phyloP scores from a whole-genome alignment of 2,888 invertebrate genomes.

The Dolichopus griseipennis region DNA sequence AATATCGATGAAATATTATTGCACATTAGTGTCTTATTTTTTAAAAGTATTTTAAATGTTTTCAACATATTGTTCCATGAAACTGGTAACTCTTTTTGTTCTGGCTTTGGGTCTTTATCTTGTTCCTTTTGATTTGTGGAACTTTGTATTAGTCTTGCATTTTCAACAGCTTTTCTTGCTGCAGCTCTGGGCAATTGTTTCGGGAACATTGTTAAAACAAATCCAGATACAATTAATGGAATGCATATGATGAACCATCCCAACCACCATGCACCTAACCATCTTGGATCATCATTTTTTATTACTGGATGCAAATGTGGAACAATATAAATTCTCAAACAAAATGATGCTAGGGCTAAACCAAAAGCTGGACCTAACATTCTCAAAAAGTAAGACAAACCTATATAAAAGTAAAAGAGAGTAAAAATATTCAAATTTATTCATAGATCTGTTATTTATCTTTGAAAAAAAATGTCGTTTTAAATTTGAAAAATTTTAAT shows the following conservation, averaged over 20 bases:
- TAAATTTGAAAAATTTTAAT: no score
- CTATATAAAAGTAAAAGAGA: conserved; percentile 32
- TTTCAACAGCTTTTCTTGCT: conserved; percentile 46
- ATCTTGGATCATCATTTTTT: conserved; percentile 58
- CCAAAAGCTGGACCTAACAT: conserved; percentile 63
- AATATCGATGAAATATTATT: conserved; percentile 66
- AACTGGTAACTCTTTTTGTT: conserved; percentile 34
- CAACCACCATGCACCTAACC: conserved; percentile 80
- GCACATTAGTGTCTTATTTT: conserved; percentile 59
- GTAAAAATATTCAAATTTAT: no score
- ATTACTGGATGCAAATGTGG: conserved; percentile 57
- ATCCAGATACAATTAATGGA: conserved; percentile 51
- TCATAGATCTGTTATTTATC: no score
- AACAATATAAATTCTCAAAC: conserved; percentile 58
- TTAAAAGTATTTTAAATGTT: conserved; percentile 54
- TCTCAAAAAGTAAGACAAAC: conserved; percentile 57
- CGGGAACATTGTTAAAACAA: conserved; percentile 57
- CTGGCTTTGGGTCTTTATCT: conserved; percentile 23
- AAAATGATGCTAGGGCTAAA: conserved; percentile 56
- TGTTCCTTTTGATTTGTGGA: conserved; percentile 26
- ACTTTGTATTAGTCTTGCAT: conserved; percentile 29
- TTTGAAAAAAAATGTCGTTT: no score
- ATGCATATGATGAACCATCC: conserved; percentile 61
- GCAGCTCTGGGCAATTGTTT: conserved; percentile 58
- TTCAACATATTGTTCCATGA: conserved; percentile 53